Evolutionary conservation across 1,140 invertebrate genomes (phyloP), one percentile per base, ranked within the genome.

Genomic region (Nymphalis io): DNA sequence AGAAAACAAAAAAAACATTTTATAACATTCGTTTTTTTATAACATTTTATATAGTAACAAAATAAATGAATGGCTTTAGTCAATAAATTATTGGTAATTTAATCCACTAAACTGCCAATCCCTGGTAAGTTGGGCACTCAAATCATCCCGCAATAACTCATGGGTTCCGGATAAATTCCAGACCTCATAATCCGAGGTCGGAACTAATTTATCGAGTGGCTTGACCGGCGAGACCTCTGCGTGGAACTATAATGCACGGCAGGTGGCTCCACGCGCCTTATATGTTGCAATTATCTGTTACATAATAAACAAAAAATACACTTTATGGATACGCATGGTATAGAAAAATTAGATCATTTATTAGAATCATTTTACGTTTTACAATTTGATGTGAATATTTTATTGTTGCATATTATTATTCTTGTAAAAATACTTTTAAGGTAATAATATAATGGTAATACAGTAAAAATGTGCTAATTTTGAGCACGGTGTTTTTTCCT

Each of bases 121-220:
- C 55, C 15, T 42, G 21, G n/a, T 20, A 60, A 59, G 53, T 70
- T 23, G 42, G 68, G n/a, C 68, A 67, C 64, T 64, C 60, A 44
- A 70, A 70, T 60, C 61, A 53, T 59, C 58, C 57, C 61, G 21
- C 46, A 44, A 60, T 70, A 70, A 64, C 44, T 64, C 55, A 70
- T 53, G 58, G 60, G 58, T 65, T 60, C 16, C 27, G 68, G 44
- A 51, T 65, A 70, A 70, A 46, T 68, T 53, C 46, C 23, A 38
- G 33, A 33, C 51, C 27, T 62, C 59, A 68, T 61, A 67, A 67
- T 68, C 65, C 59, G n/a, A 23, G 55, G 21, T 53, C 42, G 23
- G 42, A 59, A 64, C 55, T 64, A 70, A 70, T 70, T 64, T 60
- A 64, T 70, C 23, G 21, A 70, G 55, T 59, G 44, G 27, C 38